A percentile compares a stretch with the other conserved stretches of the same genome.
Evolutionary conservation across 64 coral and sea anemone genomes (phyloP).

Genomic region (Dendrophyllia cribrosa): DNA sequence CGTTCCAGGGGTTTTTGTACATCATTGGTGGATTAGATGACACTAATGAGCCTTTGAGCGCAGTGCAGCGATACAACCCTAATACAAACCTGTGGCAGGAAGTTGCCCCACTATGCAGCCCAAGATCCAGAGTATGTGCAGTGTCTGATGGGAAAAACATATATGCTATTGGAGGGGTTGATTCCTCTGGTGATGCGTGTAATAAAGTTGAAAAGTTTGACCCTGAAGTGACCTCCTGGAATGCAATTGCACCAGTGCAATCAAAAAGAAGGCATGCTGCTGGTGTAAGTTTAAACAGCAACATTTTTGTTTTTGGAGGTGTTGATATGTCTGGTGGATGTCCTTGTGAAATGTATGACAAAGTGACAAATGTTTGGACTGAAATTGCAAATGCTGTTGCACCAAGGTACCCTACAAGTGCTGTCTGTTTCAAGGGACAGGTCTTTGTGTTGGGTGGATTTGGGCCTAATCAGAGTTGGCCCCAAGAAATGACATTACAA

Average conservation of each 20-base stretch:
- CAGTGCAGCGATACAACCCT: conserved; percentile 48
- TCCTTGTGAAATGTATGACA: conserved; percentile 64
- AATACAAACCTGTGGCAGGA: conserved; percentile 33
- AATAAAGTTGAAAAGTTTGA: conserved; percentile 66
- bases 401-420: conserved; percentile 5
- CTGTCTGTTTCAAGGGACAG: not conserved
- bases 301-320: conserved; percentile 65
- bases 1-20: conserved; percentile 26
- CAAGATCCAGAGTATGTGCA: conserved; percentile 56
- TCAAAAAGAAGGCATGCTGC: conserved; percentile 25
- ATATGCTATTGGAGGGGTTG: conserved; percentile 66
- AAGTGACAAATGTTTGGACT: not conserved
- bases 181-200: conserved; percentile 16
- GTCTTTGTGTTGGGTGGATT: not conserved
- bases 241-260: conserved; percentile 26
- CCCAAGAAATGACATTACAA: not conserved
- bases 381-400: not conserved
- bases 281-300: conserved; percentile 35
- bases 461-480: not conserved
- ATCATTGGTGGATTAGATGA: conserved; percentile 70
- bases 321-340: conserved; percentile 2
- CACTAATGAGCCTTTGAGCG: not conserved
- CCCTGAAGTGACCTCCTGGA: conserved; percentile 50
- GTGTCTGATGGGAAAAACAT: conserved; percentile 66
- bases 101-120: conserved; percentile 18